Evolutionary conservation across 2,797 vertebrate species (phyloP).

Genomic region (Nasua narica): DNA sequence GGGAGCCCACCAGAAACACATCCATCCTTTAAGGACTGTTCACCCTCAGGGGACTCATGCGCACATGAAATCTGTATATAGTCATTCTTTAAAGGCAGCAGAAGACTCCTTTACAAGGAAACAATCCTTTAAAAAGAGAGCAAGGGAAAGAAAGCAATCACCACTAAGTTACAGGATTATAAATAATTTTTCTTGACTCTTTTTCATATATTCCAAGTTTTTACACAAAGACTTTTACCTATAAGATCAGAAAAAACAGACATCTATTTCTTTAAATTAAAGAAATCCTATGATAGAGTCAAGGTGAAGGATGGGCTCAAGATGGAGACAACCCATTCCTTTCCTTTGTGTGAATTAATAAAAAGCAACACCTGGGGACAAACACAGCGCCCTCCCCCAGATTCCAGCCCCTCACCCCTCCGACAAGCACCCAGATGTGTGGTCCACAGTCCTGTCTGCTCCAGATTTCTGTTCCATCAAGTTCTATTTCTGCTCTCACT

Average conservation of each 20-base stretch:
- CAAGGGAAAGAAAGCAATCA: neutral
- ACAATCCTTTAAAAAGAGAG: neutral
- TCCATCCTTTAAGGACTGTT: neutral
- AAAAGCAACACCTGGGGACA: neutral
- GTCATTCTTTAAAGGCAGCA: neutral
- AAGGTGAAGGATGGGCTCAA: neutral
- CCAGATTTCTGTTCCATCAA: neutral
- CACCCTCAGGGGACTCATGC: neutral
- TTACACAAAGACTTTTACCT: neutral
- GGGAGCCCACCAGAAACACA: neutral
- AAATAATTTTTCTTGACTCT: neutral
- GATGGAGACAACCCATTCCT: neutral
- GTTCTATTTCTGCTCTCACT: neutral
- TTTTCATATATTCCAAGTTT: slow-evolving; percentile 9
- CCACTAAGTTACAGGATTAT: neutral
- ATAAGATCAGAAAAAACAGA: neutral
- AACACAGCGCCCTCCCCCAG: neutral
- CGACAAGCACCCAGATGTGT: neutral
- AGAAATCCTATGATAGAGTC: neutral
- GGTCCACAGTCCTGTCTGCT: neutral
- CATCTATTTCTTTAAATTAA: neutral
- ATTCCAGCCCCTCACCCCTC: neutral
- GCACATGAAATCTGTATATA: neutral
- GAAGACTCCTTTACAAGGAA: neutral
- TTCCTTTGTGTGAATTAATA: neutral